Evolutionary conservation across 2,113 vertebrate genomes (phyloP).

Genomic region (Chascanopsetta lugubris): DNA sequence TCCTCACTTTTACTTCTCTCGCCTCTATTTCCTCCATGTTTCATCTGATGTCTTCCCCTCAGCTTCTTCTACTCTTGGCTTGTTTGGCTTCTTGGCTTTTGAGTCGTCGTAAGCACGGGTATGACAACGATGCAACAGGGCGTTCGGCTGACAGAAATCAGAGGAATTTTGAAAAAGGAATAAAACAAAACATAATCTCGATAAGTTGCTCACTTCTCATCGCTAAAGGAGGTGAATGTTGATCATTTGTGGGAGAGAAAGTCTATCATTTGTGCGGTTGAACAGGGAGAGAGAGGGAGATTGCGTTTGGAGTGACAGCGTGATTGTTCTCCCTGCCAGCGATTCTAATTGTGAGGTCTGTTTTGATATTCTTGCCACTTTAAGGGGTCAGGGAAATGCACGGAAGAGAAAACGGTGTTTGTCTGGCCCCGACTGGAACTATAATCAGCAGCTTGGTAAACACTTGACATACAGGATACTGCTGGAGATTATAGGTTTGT

Average conservation of each 20-base stretch:
- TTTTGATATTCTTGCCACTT: not conserved
- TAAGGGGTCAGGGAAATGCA: not conserved
- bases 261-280: not conserved
- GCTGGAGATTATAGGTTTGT: not conserved
- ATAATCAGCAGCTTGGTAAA: not conserved
- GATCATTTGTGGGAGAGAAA: not conserved
- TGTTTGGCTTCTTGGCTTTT: conserved; percentile 15
- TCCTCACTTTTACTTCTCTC: not conserved
- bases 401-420: too few relatives aligned
- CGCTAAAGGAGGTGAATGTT: not conserved
- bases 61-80: not conserved
- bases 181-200: conserved; percentile 3
- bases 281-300: not conserved
- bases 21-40: not conserved
- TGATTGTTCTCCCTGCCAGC: conserved; percentile 1
- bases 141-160: conserved; percentile 12
- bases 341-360: not conserved
- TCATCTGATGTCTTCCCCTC: not conserved
- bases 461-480: not conserved
- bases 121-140: not conserved
- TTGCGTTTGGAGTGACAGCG: conserved; percentile 3
- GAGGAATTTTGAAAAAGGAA: conserved; percentile 2
- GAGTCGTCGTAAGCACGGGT: not conserved
- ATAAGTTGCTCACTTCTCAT: not conserved
- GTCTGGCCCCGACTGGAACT: not conserved